phyloP scores from a whole-genome alignment of 1,140 invertebrate genomes.

The Ceratoteleas bidentatus region DNA sequence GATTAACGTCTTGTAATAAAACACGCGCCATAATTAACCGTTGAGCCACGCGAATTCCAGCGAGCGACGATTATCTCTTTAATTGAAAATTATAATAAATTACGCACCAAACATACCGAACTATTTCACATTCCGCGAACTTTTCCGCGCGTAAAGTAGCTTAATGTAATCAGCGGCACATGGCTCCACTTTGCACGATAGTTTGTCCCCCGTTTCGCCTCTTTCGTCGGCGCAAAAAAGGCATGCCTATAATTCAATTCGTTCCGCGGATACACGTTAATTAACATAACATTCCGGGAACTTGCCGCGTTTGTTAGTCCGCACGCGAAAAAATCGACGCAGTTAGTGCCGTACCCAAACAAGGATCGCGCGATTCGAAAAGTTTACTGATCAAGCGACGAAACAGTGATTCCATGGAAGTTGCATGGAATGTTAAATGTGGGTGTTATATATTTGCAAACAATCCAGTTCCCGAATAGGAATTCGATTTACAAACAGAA shows the following conservation, averaged over 20 bases:
- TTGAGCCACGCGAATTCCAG: no score
- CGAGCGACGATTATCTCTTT: no score
- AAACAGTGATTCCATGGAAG: no score
- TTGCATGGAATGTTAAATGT: no score
- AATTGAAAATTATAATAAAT: constrained; percentile 41
- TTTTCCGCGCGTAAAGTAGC: constrained; percentile 27
- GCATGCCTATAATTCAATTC: constrained; percentile 1
- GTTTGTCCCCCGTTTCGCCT: constrained; percentile 9
- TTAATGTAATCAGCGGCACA: constrained; percentile 35
- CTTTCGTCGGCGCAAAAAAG: constrained; percentile 11
- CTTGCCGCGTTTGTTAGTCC: not conserved
- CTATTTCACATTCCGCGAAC: constrained; percentile 22
- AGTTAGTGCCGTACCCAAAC: constrained; percentile 17
- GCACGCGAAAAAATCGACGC: not conserved
- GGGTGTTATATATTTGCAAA: no score
- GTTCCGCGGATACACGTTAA: constrained; percentile 10
- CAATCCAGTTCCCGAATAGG: no score
- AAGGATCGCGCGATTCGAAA: constrained; percentile 35
- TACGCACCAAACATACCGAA: constrained; percentile 36
- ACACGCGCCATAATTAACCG: no score
- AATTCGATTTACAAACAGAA: no score
- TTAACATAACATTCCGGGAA: constrained; percentile 11
- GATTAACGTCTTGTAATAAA: no score
- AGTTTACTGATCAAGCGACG: constrained; percentile 54
- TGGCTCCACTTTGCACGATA: constrained; percentile 12